Conservation (phyloP, 2,888 invertebrate genomes). For the Odontomyia ornata region DNA sequence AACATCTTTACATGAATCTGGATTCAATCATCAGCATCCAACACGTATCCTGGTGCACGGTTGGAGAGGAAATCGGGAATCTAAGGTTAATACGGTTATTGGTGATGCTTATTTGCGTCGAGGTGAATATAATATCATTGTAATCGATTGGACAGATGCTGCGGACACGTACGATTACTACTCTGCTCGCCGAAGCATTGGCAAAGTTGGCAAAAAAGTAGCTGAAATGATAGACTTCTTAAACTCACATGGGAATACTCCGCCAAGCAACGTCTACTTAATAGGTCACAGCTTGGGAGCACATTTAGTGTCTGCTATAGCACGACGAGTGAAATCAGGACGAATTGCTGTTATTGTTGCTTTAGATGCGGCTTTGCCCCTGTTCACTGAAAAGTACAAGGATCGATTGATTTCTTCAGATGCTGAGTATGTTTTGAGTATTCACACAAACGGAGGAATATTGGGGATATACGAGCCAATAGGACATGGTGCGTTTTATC, state of each 20-base stretch:
- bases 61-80: constrained; percentile 60
- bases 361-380: constrained; percentile 62
- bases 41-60: constrained; percentile 60
- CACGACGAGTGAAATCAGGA: constrained; percentile 55
- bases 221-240: constrained; percentile 57
- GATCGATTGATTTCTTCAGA: constrained; percentile 60
- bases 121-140: constrained; percentile 57
- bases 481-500: constrained; percentile 63
- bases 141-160: constrained; percentile 59
- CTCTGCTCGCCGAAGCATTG: constrained; percentile 56
- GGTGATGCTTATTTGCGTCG: constrained; percentile 57
- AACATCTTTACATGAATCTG: constrained; percentile 52
- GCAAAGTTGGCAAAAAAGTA: constrained; percentile 56
- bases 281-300: constrained; percentile 64
- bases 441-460: constrained; percentile 60
- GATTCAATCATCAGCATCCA: constrained; percentile 56
- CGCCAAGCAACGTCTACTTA: constrained; percentile 56
- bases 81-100: constrained; percentile 57
- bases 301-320: constrained; percentile 60
- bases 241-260: constrained; percentile 50
- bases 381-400: constrained; percentile 55
- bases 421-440: constrained; percentile 61
- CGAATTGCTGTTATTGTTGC: constrained; percentile 59
- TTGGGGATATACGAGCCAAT: constrained; percentile 59
- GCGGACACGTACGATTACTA: constrained; percentile 59